phyloP scores from a whole-genome alignment of 2,797 vertebrate genomes.

The Momotus momota region DNA sequence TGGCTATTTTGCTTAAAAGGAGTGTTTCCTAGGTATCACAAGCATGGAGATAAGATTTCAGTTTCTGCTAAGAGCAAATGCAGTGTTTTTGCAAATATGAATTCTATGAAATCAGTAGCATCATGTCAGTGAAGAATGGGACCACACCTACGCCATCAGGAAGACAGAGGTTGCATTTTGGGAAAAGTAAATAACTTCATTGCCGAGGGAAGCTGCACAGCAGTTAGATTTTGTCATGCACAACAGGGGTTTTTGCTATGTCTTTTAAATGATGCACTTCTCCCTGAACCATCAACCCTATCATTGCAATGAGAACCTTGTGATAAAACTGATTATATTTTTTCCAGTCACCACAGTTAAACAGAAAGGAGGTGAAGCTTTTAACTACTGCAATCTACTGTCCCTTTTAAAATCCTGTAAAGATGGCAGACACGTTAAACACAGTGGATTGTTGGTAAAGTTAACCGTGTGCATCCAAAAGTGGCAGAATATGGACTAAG shows the following conservation, averaged over 20 bases:
- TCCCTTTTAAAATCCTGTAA: constrained; percentile 25
- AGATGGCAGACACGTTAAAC: constrained; percentile 62
- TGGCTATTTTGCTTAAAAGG: background rate
- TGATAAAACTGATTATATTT: background rate
- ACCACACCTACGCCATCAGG: background rate
- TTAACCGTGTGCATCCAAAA: constrained; percentile 72
- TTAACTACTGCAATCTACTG: background rate
- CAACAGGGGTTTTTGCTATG: background rate
- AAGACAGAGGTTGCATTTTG: background rate
- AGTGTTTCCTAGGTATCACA: background rate
- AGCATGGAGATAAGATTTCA: background rate
- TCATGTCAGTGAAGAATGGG: background rate
- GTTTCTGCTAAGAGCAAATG: background rate
- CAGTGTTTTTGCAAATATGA: background rate
- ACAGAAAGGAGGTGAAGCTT: background rate
- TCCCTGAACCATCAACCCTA: background rate
- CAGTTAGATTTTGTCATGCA: background rate
- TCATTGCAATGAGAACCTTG: background rate
- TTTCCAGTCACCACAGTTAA: background rate
- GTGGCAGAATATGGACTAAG: constrained; percentile 73
- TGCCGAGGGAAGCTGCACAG: background rate
- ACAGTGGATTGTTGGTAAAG: constrained; percentile 57
- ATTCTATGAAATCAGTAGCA: background rate
- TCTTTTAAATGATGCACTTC: background rate
- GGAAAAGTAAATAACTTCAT: background rate